Evolutionary conservation across 2,888 invertebrate genomes (phyloP), one percentile per base, ranked within the genome.

Genomic region (Selenia dentaria): DNA sequence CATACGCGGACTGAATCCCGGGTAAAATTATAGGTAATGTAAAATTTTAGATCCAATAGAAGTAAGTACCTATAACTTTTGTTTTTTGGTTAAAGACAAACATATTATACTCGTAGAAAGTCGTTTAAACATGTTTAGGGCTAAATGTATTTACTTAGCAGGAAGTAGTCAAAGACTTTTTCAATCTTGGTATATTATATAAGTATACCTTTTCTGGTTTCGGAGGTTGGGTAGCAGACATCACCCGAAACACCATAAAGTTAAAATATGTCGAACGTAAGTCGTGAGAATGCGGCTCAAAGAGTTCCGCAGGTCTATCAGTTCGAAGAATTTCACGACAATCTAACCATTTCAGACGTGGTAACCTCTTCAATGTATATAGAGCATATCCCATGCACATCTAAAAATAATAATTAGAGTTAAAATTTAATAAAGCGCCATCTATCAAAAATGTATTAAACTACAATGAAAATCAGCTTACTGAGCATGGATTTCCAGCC

Each of bases 401-500:
- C 92, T 92, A 36, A 13, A 13, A 25, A 38, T 29, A 41, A 18
- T 34, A 33, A 31, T 22, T 22, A 6, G 8, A 8, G 6, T 22
- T 22, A 33, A 25, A 18, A 33, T 37, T 29, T 20, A 2, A 18
- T 16, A 16, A 34, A 70, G 51, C 64, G 75, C 70, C 79, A 77
- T 76, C 82, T 82, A 42, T 45, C 6, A 2, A 25, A 3, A 37
- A 6, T n/a, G 1, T 0, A 2, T 2, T 0, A 9, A 43, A 62
- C 44, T 38, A 9, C 20, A 38, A 45, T 14, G 18, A 13, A n/a
- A n/a, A n/a, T n/a, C 31, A 26, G 51, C 67, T 18, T 71, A 93
- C 93, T 67, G 92, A 77, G 60, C 93, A 93, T 2, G 93, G 93
- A 67, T 93, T 93, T 32, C 93, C 93, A 45, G 88, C 79, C 18